phyloP scores from a whole-genome alignment of 2,113 vertebrate species.

The Cranoglanis bouderius region DNA sequence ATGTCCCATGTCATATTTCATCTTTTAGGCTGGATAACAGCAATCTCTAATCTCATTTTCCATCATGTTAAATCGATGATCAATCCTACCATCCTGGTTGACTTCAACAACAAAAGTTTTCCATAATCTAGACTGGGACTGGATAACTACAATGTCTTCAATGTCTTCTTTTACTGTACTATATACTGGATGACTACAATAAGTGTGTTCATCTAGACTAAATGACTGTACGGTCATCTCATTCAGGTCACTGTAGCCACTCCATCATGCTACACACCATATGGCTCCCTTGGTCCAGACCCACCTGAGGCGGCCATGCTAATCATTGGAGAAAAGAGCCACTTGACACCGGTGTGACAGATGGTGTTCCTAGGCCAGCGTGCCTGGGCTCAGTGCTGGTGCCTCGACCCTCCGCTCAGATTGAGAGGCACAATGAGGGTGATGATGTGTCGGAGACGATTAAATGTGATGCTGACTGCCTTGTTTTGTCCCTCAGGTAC shows the following conservation, averaged over 20 bases:
- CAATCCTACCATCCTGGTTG: background rate
- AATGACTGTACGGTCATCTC: slow-evolving; percentile 55
- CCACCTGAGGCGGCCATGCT: slow-evolving; percentile 75
- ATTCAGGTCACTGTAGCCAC: slow-evolving; percentile 62
- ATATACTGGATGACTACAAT: background rate
- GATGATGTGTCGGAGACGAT: slow-evolving; percentile 74
- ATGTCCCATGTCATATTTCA: background rate
- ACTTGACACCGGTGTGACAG: slow-evolving; percentile 79
- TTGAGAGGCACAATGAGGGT: slow-evolving; percentile 67
- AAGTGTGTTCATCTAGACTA: slow-evolving; percentile 50
- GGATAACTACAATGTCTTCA: background rate
- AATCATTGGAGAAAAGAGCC: slow-evolving; percentile 76
- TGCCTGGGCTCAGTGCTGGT: slow-evolving; percentile 43
- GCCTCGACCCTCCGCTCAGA: slow-evolving; percentile 54
- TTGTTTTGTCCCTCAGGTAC: slow-evolving; percentile 68
- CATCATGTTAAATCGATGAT: background rate
- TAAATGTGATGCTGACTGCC: slow-evolving; percentile 72
- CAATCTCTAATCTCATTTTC: background rate
- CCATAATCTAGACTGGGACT: background rate
- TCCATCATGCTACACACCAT: slow-evolving; percentile 68
- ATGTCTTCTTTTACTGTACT: background rate
- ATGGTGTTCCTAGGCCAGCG: slow-evolving; percentile 69
- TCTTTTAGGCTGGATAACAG: background rate
- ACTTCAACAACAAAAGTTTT: too few species aligned
- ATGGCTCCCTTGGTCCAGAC: slow-evolving; percentile 67